phyloP scores from a whole-genome alignment of 2,113 vertebrate species.

The Poicephalus meyeri region DNA sequence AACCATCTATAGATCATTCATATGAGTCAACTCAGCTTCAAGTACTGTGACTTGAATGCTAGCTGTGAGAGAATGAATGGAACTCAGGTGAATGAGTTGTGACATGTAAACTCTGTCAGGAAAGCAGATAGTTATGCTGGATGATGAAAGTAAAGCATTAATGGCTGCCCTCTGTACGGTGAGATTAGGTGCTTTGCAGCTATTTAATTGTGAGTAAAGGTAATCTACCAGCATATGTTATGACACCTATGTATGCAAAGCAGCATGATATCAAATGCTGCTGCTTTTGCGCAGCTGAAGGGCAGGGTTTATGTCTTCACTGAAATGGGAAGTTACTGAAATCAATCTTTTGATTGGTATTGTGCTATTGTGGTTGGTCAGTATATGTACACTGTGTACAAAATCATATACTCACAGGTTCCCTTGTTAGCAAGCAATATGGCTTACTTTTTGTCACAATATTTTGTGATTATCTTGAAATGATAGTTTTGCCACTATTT shows the following conservation, averaged over 20 bases:
- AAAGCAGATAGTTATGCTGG: not conserved
- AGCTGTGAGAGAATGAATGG: slow-evolving; percentile 37
- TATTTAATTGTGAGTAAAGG: not conserved
- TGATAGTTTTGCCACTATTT: not conserved
- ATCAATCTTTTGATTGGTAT: not conserved
- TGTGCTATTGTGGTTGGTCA: not conserved
- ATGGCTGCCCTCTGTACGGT: not conserved
- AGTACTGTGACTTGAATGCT: slow-evolving; percentile 41
- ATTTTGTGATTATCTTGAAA: not conserved
- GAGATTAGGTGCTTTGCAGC: not conserved
- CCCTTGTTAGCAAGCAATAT: not conserved
- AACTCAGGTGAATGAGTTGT: slow-evolving; percentile 46
- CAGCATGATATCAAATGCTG: not conserved
- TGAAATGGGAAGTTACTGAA: not conserved
- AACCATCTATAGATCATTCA: slow-evolving; percentile 71
- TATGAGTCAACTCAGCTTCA: slow-evolving; percentile 58
- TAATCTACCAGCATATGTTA: not conserved
- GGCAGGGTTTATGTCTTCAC: not conserved
- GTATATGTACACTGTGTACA: not conserved
- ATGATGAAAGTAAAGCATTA: not conserved
- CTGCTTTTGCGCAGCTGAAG: not conserved
- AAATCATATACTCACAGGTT: not conserved
- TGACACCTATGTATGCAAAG: not conserved
- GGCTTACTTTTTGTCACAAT: not conserved
- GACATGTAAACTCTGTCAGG: not conserved